Conservation (phyloP, 37 sponge, comb jelly and placozoan species). For the Aphrocallistes beatrix region DNA sequence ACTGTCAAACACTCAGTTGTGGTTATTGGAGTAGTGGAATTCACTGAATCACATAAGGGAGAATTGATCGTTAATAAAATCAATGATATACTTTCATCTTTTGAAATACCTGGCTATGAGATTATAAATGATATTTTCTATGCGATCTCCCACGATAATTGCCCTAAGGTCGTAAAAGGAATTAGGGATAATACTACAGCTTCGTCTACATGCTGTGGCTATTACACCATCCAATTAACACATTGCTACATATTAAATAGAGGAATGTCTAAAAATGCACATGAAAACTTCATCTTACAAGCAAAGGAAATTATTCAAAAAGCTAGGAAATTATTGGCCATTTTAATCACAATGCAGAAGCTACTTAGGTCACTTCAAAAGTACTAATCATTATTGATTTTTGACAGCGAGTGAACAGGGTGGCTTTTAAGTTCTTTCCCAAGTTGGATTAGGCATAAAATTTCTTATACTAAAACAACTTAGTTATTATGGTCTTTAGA, state of each 20-base stretch:
- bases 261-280: not conserved
- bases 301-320: not conserved
- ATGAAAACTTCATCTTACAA: not conserved
- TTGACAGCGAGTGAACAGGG: too few species aligned
- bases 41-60: not conserved
- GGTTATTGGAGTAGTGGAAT: not conserved
- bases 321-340: slow-evolving; percentile 5
- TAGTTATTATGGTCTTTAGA: too few species aligned
- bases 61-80: not conserved
- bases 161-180: not conserved
- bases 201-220: not conserved
- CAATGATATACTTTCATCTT: not conserved
- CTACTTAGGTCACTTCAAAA: too few species aligned
- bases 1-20: not conserved
- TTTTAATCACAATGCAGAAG: not conserved
- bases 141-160: not conserved
- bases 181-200: not conserved
- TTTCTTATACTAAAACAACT: too few species aligned
- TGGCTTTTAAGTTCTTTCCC: too few species aligned
- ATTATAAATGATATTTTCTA: not conserved
- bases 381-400: too few species aligned
- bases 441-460: too few species aligned
- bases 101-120: not conserved
- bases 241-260: not conserved
- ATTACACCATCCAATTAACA: not conserved